Percentiles rank a stretch among this genome's conserved stretches.
phyloP scores from a whole-genome alignment of 2,797 vertebrate species.

The Orientallactaga sibirica region DNA sequence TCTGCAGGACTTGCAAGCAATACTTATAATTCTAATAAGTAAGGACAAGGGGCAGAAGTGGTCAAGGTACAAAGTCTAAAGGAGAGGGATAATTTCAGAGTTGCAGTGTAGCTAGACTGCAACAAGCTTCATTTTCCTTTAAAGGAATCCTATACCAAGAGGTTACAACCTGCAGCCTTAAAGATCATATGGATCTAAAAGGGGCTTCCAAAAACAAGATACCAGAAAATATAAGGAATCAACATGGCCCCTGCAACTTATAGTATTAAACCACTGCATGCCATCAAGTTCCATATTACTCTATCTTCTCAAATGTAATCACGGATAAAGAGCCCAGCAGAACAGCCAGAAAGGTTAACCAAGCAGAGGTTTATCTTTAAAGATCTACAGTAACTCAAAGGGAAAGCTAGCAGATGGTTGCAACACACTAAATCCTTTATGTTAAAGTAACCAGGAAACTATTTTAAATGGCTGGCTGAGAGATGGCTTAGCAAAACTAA shows the following conservation, averaged over 20 bases:
- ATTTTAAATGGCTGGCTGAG: no score
- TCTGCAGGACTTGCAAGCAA: constrained; percentile 41
- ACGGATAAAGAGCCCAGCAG: not conserved
- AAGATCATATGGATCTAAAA: not conserved
- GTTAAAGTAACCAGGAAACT: constrained; percentile 51
- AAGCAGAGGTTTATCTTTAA: constrained; percentile 41
- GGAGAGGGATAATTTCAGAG: not conserved
- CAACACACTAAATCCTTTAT: constrained; percentile 30
- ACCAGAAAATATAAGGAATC: constrained; percentile 10
- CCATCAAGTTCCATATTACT: not conserved
- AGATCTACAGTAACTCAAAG: constrained; percentile 54
- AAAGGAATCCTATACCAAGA: constrained; percentile 48
- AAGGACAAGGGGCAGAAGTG: not conserved
- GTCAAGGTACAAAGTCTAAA: constrained; percentile 16
- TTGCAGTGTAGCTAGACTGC: not conserved
- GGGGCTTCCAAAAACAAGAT: constrained; percentile 28
- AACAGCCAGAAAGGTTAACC: not conserved
- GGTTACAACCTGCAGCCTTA: constrained; percentile 14
- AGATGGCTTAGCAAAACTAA: no score
- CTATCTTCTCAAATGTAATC: constrained; percentile 39
- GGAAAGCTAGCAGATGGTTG: constrained; percentile 21
- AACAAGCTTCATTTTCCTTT: constrained; percentile 41
- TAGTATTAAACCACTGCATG: not conserved
- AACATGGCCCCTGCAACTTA: not conserved
- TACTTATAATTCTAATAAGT: constrained; percentile 14